Base-by-base conservation (phyloP, 2,888 invertebrate genomes). In the Kuschelorhynchus macadamiae region DNA sequence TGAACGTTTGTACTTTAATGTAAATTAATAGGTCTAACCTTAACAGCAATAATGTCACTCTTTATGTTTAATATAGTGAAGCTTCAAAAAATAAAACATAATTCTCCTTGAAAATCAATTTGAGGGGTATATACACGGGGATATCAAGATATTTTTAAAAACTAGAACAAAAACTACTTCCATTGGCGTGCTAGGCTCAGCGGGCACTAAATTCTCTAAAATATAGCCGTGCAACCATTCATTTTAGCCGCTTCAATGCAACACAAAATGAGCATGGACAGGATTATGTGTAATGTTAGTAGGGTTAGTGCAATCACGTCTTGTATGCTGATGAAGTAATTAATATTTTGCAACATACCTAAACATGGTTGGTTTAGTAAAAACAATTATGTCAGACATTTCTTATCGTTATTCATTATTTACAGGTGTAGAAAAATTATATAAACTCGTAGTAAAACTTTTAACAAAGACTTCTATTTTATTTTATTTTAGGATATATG, bases 181-280 rank as follows among this genome's bases (percentile, higher is more conserved):
- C 55, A 47, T 49, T 47, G 41, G 63, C 66, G 60, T 70, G 68
- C 72, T n/a, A 60, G 12, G 70, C 64, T 56, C 63, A 62, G 66
- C 66, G 65, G 68, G 71, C 68, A 65, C 57, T 57, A 60, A 21
- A 33, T 33, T 47, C 36, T 62, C 50, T 53, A 57, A 61, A 59
- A 50, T 41, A 41, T 64, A 64, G 69, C 69, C 71, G 69, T 71
- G 71, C 71, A 71, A 69, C 69, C 67, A 63, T 71, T 68, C 66
- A 60, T 44, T 60, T 50, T 60, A 62, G 47, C 64, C 62, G 61
- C 64, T 41, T 42, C 12, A 49, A 41, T n/a, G n/a, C n/a, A 42
- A 57, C 50, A 55, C 16, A 61, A 14, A 21, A 53, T 67, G 47
- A 68, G 14, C 30, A 59, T 52, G 44, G 67, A 18, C 33, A 14